Conservation (phyloP, 2,113 vertebrate genomes). For the Gadus macrocephalus region DNA sequence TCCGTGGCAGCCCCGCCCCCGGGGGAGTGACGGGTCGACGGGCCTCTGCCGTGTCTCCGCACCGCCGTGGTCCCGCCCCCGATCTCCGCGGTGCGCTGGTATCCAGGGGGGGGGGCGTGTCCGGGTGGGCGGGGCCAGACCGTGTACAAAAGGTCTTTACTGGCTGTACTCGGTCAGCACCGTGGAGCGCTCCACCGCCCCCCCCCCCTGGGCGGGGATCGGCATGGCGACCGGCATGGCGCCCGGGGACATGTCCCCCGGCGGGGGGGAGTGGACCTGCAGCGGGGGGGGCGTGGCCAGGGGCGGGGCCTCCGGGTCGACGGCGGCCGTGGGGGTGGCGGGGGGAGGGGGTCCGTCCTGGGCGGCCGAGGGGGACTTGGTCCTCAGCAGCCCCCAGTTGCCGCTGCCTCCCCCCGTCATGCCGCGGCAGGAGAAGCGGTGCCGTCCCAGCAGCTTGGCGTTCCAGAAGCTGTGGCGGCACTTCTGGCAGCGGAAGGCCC, state of each 20-base stretch:
- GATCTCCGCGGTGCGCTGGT: too few species aligned
- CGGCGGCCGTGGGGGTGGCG: constrained; percentile 23
- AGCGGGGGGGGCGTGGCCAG: constrained; percentile 34
- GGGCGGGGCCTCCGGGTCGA: constrained; percentile 4
- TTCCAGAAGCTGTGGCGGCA: constrained; percentile 75
- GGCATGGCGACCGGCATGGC: constrained; percentile 27
- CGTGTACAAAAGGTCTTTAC: constrained; percentile 53
- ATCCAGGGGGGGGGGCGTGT: too few species aligned
- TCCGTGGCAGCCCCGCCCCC: background rate
- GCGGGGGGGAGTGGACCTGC: constrained; percentile 12
- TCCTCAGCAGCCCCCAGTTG: constrained; percentile 48
- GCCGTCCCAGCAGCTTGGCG: constrained; percentile 59
- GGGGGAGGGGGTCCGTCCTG: constrained; percentile 18
- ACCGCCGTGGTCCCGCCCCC: background rate
- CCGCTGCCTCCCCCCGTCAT: background rate
- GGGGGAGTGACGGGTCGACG: too few species aligned
- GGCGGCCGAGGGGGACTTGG: constrained; percentile 29
- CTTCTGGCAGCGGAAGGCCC: constrained; percentile 64
- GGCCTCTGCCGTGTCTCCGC: background rate
- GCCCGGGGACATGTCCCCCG: constrained; percentile 25
- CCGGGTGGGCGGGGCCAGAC: background rate
- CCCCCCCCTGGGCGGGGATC: constrained; percentile 42
- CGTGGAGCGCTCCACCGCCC: constrained; percentile 64
- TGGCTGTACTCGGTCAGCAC: constrained; percentile 68
- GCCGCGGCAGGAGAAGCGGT: constrained; percentile 66